Base-by-base conservation (phyloP, 1,140 invertebrate genomes). In the Carposina sasakii region DNA sequence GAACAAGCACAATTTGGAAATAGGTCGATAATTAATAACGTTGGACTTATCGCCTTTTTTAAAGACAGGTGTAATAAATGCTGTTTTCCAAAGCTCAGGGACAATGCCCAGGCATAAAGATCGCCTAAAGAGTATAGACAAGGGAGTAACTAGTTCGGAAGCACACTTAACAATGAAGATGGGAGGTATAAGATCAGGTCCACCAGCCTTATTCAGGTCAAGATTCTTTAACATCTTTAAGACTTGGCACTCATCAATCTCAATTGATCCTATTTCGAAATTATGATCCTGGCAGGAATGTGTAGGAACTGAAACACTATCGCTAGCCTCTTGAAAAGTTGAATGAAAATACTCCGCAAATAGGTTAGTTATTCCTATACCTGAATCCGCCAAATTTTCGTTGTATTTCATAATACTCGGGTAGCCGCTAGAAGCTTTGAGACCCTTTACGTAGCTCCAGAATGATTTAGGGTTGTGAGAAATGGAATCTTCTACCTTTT, bases 1-100 rank as follows among this genome's bases (percentile, higher is more conserved):
- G 43, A 67, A 52, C 0, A 64, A 8, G 28, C 54, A 62, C 15
- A 63, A 23, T 33, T 61, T 63, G 0, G 61, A 59, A 12, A 63
- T 59, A 0, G 53, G 40, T 15, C 51, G 36, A 44, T 65, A 65
- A 19, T 63, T 59, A 13, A 37, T 26, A 6, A 57, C 21, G 2
- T 48, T 36, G 26, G 21, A 15, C 45, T 53, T 57, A 10, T 21
- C 19, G 6, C 54, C 58, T 13, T 46, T 60, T 48, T 60, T 68
- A 22, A 48, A 40, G 10, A 68, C 40, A 4, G 59, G 60, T 0
- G 53, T 54, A 4, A 65, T 52, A 36, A 44, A 62, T n/a, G 62
- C 62, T 1, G 44, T 28, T 33, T 63, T 68, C 62, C 62, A 68
- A 2, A 58, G 50, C 9, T 17, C 22, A 12, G 62, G 62, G 8